Evolutionary conservation across 1,140 invertebrate genomes (phyloP).

Genomic region (Atta texana): DNA sequence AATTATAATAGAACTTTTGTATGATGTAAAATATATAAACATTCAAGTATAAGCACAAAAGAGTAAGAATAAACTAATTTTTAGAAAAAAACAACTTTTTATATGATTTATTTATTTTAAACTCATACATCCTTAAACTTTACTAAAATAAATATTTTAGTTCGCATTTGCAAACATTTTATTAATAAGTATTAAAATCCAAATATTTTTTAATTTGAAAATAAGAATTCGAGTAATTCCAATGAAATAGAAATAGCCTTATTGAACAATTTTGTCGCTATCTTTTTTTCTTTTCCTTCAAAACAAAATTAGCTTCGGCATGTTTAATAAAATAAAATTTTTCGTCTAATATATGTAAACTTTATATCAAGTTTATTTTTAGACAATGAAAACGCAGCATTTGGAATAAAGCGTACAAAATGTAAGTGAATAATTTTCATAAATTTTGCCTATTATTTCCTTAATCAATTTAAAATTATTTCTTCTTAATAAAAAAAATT

Average conservation of each 20-base stretch:
- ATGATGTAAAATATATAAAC: neutral
- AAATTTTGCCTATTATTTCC: neutral
- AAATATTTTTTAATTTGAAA: conserved; percentile 6
- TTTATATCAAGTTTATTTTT: neutral
- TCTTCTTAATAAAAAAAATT: neutral
- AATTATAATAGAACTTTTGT: neutral
- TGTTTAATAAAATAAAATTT: conserved; percentile 15
- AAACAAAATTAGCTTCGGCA: neutral
- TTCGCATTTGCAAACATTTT: neutral
- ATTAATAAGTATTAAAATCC: neutral
- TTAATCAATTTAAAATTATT: neutral
- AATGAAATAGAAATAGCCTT: neutral
- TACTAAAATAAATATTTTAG: neutral
- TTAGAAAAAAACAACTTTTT: neutral
- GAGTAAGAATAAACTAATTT: neutral
- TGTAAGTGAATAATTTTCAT: neutral
- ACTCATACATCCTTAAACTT: neutral
- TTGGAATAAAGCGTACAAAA: neutral
- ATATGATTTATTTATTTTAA: neutral
- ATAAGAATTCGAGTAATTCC: conserved; percentile 1
- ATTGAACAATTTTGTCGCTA: neutral
- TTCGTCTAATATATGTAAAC: neutral
- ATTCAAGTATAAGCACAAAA: neutral
- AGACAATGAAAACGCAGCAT: neutral
- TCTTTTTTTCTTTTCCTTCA: conserved; percentile 6